phyloP scores from a whole-genome alignment of 2,797 vertebrate genomes.

The Clamator glandarius region DNA sequence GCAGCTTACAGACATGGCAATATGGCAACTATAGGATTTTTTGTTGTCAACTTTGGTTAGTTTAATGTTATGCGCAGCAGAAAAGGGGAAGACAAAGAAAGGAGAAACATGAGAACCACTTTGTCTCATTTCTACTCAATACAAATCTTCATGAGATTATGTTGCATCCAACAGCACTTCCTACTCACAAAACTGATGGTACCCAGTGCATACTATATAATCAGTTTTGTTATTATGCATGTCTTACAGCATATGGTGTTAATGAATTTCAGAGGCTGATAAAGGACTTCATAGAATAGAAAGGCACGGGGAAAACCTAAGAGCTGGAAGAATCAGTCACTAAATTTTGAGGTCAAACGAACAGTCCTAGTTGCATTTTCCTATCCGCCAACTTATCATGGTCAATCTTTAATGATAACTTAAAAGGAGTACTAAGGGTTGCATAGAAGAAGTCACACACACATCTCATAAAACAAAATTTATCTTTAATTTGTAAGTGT shows the following conservation, averaged over 20 bases:
- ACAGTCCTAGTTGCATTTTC: not conserved
- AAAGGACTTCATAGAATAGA: not conserved
- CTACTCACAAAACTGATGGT: not conserved
- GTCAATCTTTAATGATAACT: not conserved
- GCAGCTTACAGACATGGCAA: slow-evolving; percentile 12
- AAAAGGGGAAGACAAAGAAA: slow-evolving; percentile 19
- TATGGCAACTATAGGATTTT: not conserved
- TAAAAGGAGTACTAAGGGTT: not conserved
- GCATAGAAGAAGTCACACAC: slow-evolving; percentile 72
- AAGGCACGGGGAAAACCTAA: not conserved
- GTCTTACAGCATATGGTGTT: not conserved
- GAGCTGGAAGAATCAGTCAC: not conserved
- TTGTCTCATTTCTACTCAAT: slow-evolving; percentile 42
- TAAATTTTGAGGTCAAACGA: not conserved
- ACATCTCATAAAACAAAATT: slow-evolving; percentile 96
- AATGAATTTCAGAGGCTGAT: slow-evolving; percentile 9
- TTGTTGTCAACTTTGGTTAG: slow-evolving; percentile 21
- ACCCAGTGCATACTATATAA: not conserved
- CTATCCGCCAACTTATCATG: not conserved
- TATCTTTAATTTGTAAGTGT: slow-evolving; percentile 99
- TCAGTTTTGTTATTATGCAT: not conserved
- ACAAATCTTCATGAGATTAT: slow-evolving; percentile 23
- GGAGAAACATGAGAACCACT: slow-evolving; percentile 1
- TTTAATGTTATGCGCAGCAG: not conserved
- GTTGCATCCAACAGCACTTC: slow-evolving; percentile 38